A percentile compares a stretch with the other conserved stretches of the same genome.
Conservation (phyloP, 2,888 invertebrate genomes). For the Venusia cambrica region DNA sequence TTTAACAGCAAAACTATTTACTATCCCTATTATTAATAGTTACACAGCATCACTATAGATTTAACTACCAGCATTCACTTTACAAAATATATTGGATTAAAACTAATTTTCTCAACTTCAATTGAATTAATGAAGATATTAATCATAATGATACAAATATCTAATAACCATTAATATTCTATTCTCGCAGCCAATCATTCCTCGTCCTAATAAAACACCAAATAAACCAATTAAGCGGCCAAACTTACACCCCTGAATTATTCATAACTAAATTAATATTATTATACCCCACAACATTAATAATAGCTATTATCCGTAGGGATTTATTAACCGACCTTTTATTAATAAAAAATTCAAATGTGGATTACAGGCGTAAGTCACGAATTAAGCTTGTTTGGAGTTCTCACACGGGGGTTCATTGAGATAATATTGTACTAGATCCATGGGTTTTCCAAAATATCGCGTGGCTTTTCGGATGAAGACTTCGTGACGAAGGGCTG, state of each 20-base stretch:
- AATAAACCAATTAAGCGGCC: constrained; percentile 22
- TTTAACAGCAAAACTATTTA: no score
- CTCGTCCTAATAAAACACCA: constrained; percentile 11
- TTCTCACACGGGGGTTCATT: constrained; percentile 23
- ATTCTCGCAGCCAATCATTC: constrained; percentile 2
- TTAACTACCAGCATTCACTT: no score
- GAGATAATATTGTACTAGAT: no score
- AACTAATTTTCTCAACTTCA: no score
- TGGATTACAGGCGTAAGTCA: constrained; percentile 63
- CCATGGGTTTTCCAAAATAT: no score
- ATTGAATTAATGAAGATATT: neutral
- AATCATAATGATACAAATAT: constrained; percentile 2
- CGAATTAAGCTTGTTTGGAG: constrained; percentile 64
- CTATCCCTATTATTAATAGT: no score
- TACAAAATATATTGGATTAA: no score
- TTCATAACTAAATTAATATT: constrained; percentile 74
- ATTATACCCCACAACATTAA: constrained; percentile 54
- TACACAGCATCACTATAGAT: no score
- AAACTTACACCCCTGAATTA: constrained; percentile 40
- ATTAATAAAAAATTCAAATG: constrained; percentile 79
- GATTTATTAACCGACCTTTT: constrained; percentile 47
- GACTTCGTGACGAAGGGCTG: no score
- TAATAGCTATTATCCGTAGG: constrained; percentile 45
- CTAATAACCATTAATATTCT: no score
- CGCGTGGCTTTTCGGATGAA: no score